phyloP scores from a whole-genome alignment of 2,113 vertebrate species.

The Irena cyanogastra region DNA sequence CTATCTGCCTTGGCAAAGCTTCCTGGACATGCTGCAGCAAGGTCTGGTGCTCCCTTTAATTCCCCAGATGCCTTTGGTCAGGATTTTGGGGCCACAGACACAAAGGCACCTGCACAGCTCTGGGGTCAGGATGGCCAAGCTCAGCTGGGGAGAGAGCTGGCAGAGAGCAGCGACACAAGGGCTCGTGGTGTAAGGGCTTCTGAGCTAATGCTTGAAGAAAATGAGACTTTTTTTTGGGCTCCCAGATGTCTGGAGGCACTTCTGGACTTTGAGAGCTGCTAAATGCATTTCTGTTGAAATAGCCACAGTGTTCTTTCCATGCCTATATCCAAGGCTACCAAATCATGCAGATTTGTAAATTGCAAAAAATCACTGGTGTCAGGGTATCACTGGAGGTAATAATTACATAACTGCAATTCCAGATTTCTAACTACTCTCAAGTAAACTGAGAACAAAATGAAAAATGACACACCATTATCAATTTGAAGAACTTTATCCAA shows the following conservation, averaged over 20 bases:
- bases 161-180: background rate
- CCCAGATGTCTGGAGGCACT: background rate
- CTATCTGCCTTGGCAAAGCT: background rate
- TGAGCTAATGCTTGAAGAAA: background rate
- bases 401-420: background rate
- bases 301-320: background rate
- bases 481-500: slow-evolving; percentile 50
- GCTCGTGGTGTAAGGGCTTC: background rate
- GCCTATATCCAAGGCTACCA: background rate
- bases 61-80: background rate
- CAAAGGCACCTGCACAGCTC: background rate
- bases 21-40: background rate
- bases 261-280: background rate
- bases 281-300: background rate
- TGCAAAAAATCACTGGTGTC: background rate
- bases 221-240: background rate
- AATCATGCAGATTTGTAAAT: background rate
- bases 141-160: background rate
- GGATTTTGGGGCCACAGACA: background rate
- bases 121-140: fast-evolving
- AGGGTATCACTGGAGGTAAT: background rate
- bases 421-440: background rate
- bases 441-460: background rate
- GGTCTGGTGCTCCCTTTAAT: no score
- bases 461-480: background rate